Evolutionary conservation across 2,797 vertebrate species (phyloP), one percentile per base, ranked within the genome.

Genomic region (Chelon auratus): DNA sequence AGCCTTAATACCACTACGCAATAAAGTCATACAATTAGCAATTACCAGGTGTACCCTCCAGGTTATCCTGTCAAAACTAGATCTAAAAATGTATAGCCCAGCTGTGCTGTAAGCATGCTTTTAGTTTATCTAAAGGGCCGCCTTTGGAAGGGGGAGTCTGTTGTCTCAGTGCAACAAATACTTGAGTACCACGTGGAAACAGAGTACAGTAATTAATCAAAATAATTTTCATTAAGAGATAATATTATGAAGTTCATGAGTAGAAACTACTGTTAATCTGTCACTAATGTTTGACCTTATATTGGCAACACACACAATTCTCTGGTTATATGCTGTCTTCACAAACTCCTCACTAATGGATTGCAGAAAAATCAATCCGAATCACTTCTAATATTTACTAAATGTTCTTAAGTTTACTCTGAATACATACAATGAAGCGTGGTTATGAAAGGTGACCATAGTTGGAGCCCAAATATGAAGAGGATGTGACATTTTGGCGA

Each of bases 401-500:
- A 74, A 77, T 47, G 12, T 55, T 15, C 37, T 53, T 4, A n/a
- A 0, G 13, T 77, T 71, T 53, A 8, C 15, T 60, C 43, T 0
- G 56, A 71, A 75, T 20, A 56, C 54, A 47, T 36, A 40, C 56
- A 75, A 62, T 72, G 42, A 43, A 59, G 50, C 56, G 0, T 4
- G 26, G 37, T 58, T 79, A 43, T 69, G 37, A 65, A 24, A 55
- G 54, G 78, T 87, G 81, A 78, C 84, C 88, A 81, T 85, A 87
- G 79, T 75, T 81, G 81, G 84, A 87, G 80, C n/a, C 40, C 66
- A 69, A 69, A 56, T 55, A 73, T 69, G 64, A 79, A 67, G 78
- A 79, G 72, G 85, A 85, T 22, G 62, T 77, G 63, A 87, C 68
- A 64, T 80, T 81, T 82, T 86, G 90, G 87, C 63, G 30, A 60